Evolutionary conservation across 1,140 invertebrate species (phyloP), one percentile per base, ranked within the genome.

Genomic region (Copidosoma floridanum): DNA sequence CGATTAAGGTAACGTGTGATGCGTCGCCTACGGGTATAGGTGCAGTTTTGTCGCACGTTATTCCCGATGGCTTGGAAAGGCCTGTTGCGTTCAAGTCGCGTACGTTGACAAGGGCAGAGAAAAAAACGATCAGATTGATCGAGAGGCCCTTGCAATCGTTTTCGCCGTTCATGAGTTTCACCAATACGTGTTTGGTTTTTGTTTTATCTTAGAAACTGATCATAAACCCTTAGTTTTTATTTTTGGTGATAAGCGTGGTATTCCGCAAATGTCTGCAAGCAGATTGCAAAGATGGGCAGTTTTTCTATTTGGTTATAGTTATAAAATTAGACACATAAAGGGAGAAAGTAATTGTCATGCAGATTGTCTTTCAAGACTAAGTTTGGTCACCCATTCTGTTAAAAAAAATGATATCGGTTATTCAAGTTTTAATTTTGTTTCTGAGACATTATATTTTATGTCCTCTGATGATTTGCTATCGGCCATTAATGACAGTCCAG

Each of bases 241-340:
- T 4, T 50, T 26, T 2, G n/a, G 24, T 3, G 18, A 23, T 6
- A n/a, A 21, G 50, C 12, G 46, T 37, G 43, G 41, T 23, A 26
- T 50, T 43, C 44, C 8, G 4, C 2, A 20, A 48, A 21, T 47
- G 47, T 23, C 21, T n/a, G n/a, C n/a, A n/a, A n/a, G n/a, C n/a
- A n/a, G n/a, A n/a, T n/a, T n/a, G n/a, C n/a, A n/a, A n/a, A n/a
- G n/a, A n/a, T n/a, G n/a, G n/a, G n/a, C n/a, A n/a, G n/a, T n/a
- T n/a, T n/a, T n/a, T n/a, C n/a, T 57, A 18, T 3, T 24, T 14
- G 43, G 27, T 1, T 57, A 57, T 40, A 37, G 50, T 38, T 57
- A 24, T 47, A 8, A 21, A 47, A 47, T 47, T 3, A 21, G 20
- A 24, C n/a, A 47, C n/a, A 24, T 47, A 5, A 21, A 24, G 8